These are phyloP conservation scores for Mamestra configurata DNA, from an alignment of 1,140 invertebrate species.

Conservation along the genomic window DNA sequence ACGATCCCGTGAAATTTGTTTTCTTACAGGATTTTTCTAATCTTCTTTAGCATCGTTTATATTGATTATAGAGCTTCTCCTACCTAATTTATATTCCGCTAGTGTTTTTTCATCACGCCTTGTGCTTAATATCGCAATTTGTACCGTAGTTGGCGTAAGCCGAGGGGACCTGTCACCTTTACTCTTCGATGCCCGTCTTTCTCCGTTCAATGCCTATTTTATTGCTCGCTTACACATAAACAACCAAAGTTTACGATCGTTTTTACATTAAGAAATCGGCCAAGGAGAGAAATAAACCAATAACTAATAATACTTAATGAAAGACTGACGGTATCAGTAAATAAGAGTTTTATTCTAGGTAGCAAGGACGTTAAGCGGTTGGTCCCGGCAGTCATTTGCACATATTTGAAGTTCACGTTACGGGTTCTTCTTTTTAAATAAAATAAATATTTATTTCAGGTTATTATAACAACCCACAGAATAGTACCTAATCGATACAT, in stretches of 20 bases:
- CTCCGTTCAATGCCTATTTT: constrained; percentile 73
- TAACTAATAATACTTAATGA: constrained; percentile 58
- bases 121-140: constrained; percentile 87
- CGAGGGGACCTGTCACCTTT: constrained; percentile 82
- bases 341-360: too few relatives aligned
- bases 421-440: too few relatives aligned
- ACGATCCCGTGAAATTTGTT: constrained; percentile 84
- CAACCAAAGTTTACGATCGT: constrained; percentile 71
- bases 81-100: constrained; percentile 88
- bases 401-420: too few relatives aligned
- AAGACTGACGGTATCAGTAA: constrained; percentile 56
- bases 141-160: constrained; percentile 86
- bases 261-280: constrained; percentile 68
- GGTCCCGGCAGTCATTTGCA: too few relatives aligned
- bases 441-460: too few relatives aligned
- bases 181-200: constrained; percentile 75
- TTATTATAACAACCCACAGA: too few relatives aligned
- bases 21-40: constrained; percentile 87
- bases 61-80: constrained; percentile 86
- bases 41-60: constrained; percentile 87
- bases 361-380: too few relatives aligned
- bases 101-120: constrained; percentile 87
- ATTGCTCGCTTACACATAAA: constrained; percentile 76
- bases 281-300: constrained; percentile 65
- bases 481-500: too few relatives aligned